A percentile compares a stretch with the other conserved stretches of the same genome.
Conservation (phyloP, 2,113 vertebrate species). For the Probosciger aterrimus region DNA sequence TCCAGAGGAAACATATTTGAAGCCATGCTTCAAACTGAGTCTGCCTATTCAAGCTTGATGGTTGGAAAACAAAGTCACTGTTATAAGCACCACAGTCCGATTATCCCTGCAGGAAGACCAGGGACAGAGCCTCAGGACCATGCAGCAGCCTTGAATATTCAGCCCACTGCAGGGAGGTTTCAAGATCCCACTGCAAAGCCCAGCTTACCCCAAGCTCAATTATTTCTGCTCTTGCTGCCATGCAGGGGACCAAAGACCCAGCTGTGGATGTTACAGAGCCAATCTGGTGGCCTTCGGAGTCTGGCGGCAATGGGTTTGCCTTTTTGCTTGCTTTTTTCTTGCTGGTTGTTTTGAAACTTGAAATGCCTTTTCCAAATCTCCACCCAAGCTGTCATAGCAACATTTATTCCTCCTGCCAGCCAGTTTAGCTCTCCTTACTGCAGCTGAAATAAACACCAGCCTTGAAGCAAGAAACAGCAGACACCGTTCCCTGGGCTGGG, state of each 20-base stretch:
- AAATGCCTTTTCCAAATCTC: background rate
- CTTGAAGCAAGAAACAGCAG: background rate
- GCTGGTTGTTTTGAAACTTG: background rate
- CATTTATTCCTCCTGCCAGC: background rate
- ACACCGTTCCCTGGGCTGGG: background rate
- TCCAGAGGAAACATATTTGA: background rate
- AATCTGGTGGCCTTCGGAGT: background rate
- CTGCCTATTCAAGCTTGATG: background rate
- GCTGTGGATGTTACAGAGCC: background rate
- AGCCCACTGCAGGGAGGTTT: background rate
- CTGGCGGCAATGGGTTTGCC: rapidly evolving
- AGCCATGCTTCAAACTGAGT: background rate
- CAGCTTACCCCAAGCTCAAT: background rate
- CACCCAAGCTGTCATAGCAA: background rate
- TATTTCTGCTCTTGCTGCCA: background rate
- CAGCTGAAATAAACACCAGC: constrained; percentile 1
- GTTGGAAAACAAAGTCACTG: background rate
- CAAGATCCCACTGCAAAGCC: background rate
- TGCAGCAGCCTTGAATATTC: background rate
- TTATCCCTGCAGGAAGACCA: background rate
- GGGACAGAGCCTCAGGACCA: background rate
- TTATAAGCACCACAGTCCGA: background rate
- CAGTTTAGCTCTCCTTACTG: background rate
- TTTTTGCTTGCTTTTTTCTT: background rate
- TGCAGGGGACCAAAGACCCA: background rate